phyloP scores from a whole-genome alignment of 2,888 invertebrate species.

The Eupithecia vulgata region DNA sequence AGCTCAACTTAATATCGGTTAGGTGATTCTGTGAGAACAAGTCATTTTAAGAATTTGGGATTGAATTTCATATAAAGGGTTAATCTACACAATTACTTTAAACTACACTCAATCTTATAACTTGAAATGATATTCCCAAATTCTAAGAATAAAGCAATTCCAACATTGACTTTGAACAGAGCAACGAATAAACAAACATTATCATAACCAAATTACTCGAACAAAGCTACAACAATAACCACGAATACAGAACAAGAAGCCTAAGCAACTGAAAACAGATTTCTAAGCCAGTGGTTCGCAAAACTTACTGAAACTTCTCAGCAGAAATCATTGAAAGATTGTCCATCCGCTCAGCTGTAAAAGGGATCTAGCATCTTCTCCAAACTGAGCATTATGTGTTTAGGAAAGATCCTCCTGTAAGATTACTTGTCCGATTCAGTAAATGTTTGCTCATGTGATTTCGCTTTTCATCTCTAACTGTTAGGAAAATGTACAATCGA shows the following conservation, averaged over 20 bases:
- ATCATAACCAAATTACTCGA: conserved; percentile 3
- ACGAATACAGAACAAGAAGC: conserved; percentile 29
- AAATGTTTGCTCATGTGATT: conserved; percentile 40
- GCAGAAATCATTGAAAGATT: conserved; percentile 39
- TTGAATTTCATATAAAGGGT: background rate
- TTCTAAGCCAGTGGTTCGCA: conserved; percentile 35
- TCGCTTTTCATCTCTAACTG: conserved; percentile 28
- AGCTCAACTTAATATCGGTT: too few species aligned
- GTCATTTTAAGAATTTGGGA: background rate
- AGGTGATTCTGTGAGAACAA: too few species aligned
- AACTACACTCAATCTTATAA: background rate
- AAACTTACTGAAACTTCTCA: conserved; percentile 35
- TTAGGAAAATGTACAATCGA: conserved; percentile 27
- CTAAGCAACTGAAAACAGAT: conserved; percentile 34
- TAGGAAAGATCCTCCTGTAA: conserved; percentile 31
- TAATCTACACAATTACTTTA: background rate
- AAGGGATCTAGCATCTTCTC: conserved; percentile 35
- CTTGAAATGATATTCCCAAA: background rate
- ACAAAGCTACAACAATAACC: conserved; percentile 23
- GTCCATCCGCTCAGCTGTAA: conserved; percentile 38
- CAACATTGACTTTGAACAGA: conserved; percentile 4
- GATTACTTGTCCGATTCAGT: conserved; percentile 37
- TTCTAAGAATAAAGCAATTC: background rate
- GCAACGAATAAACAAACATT: conserved; percentile 7
- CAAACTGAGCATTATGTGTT: conserved; percentile 36